These are phyloP conservation scores for Fragum sueziense DNA, from an alignment of 2,888 invertebrate genomes.

Conservation along the genomic window DNA sequence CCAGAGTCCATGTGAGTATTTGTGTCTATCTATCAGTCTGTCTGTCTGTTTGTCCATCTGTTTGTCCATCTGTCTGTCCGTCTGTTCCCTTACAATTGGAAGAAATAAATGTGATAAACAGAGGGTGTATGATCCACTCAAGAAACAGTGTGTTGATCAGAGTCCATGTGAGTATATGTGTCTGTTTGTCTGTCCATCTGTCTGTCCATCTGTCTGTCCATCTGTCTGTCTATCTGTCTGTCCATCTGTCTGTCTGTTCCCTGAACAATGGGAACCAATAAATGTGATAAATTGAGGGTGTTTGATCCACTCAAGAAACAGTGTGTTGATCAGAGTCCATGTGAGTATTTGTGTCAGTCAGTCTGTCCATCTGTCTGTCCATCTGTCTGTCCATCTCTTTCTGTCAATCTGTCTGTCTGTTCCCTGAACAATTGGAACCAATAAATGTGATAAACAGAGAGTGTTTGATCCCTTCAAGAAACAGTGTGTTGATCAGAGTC, in stretches of 20 bases:
- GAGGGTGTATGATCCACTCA: constrained; percentile 61
- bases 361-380: too few species aligned
- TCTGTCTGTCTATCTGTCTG: too few species aligned
- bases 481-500: constrained; percentile 47
- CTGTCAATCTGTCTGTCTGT: too few species aligned
- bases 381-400: too few species aligned
- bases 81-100: too few species aligned
- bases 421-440: constrained; percentile 57
- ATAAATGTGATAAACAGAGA: constrained; percentile 48
- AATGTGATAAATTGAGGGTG: constrained; percentile 48
- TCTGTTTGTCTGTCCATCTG: too few species aligned
- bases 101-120: constrained; percentile 45
- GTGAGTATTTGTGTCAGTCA: constrained; percentile 9
- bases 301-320: constrained; percentile 61
- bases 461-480: constrained; percentile 60
- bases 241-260: too few species aligned
- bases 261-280: constrained; percentile 56
- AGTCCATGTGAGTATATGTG: constrained; percentile 18
- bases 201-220: too few species aligned
- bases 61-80: too few species aligned
- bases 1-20: constrained; percentile 21
- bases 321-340: constrained; percentile 43
- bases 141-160: constrained; percentile 50
- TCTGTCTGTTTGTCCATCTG: too few species aligned
- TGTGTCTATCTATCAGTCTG: too few species aligned